Conservation (phyloP, 2,888 invertebrate species). For the Malachius bipustulatus region DNA sequence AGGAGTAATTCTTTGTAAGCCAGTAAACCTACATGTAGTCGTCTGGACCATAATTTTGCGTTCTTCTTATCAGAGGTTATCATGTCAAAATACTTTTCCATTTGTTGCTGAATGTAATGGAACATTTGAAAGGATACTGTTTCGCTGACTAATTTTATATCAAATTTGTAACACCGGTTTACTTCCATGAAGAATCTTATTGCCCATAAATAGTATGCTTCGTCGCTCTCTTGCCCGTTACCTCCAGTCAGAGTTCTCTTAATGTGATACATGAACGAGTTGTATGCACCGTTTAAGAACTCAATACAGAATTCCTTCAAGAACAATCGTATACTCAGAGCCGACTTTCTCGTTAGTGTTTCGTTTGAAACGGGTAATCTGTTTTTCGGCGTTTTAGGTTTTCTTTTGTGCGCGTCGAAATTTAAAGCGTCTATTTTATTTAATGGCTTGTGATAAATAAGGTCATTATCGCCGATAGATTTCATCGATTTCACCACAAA, state of each 20-base stretch:
- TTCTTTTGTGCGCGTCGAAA: constrained; percentile 63
- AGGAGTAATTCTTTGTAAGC: constrained; percentile 72
- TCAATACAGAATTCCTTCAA: constrained; percentile 90
- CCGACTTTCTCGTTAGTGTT: constrained; percentile 62
- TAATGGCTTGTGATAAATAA: constrained; percentile 80
- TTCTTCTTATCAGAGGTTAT: constrained; percentile 79
- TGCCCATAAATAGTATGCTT: constrained; percentile 90
- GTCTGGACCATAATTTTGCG: constrained; percentile 65
- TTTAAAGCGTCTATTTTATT: constrained; percentile 64
- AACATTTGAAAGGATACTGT: constrained; percentile 86
- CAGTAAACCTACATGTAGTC: constrained; percentile 75
- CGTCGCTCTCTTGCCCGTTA: constrained; percentile 68
- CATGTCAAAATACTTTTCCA: constrained; percentile 77
- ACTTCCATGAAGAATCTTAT: constrained; percentile 96
- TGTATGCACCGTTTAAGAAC: constrained; percentile 86
- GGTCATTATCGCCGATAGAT: constrained; percentile 75
- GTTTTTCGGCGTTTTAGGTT: constrained; percentile 63
- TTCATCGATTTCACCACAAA: constrained; percentile 88
- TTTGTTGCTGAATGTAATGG: constrained; percentile 87
- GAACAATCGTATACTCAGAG: constrained; percentile 78
- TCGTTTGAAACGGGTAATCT: constrained; percentile 54
- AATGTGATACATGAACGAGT: constrained; percentile 79
- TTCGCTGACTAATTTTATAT: constrained; percentile 85
- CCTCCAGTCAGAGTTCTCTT: constrained; percentile 61
- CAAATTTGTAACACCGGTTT: constrained; percentile 76